These are phyloP conservation scores for Lycaena phlaeas DNA, from an alignment of 2,888 invertebrate species.

Conservation along the genomic window DNA sequence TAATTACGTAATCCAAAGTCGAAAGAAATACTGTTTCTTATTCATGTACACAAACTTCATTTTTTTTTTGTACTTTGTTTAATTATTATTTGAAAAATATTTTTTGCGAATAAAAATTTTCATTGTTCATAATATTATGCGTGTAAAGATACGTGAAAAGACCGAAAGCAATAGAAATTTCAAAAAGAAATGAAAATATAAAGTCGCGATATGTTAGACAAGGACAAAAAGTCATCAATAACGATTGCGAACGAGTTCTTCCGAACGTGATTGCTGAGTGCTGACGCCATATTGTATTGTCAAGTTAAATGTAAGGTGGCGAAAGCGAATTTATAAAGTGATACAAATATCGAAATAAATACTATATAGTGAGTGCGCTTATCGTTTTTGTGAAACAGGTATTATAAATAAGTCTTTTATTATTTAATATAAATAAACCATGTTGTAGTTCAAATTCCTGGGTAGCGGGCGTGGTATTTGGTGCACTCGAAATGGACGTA, in stretches of 20 bases:
- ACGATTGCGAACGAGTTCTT: conserved; percentile 21
- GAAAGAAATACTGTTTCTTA: too few species aligned
- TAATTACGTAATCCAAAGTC: too few species aligned
- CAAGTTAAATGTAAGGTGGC: conserved; percentile 48
- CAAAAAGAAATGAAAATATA: neutral
- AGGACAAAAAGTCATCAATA: conserved; percentile 18
- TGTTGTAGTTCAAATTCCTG: conserved; percentile 28
- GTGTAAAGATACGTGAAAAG: conserved; percentile 13
- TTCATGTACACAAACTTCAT: too few species aligned
- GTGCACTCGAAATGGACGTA: conserved; percentile 36
- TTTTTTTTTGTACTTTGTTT: too few species aligned
- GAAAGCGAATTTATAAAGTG: conserved; percentile 27
- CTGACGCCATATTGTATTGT: conserved; percentile 64
- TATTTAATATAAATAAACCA: neutral
- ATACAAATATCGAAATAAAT: conserved; percentile 10
- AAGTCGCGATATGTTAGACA: conserved; percentile 13
- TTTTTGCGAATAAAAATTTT: neutral
- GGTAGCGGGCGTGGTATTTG: conserved; percentile 62
- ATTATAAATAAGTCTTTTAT: neutral
- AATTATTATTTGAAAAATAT: neutral
- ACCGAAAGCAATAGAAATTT: neutral
- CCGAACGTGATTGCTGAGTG: conserved; percentile 2
- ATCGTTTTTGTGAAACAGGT: neutral
- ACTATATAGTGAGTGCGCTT: conserved; percentile 4
- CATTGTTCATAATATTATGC: neutral